Evolutionary conservation across 2,113 vertebrate species (phyloP).

Genomic region (Leptobrachium leishanense): DNA sequence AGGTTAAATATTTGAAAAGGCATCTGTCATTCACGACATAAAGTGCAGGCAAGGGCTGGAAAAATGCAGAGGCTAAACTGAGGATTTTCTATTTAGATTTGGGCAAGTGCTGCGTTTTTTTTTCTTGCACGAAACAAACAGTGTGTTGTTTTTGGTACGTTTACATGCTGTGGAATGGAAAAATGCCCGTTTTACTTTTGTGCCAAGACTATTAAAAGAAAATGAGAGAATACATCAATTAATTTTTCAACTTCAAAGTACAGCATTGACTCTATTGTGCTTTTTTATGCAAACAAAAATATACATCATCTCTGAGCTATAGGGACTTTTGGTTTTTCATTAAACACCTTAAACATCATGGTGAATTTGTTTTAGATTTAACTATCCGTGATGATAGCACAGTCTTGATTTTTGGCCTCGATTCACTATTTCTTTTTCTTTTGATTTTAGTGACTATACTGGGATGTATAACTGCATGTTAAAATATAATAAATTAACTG

Average conservation of each 20-base stretch:
- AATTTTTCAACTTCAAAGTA: not conserved
- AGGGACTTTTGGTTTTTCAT: no score
- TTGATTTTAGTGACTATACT: no score
- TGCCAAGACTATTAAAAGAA: conserved; percentile 2
- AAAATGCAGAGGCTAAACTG: conserved; percentile 61
- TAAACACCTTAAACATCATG: no score
- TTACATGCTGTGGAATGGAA: conserved; percentile 31
- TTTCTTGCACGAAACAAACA: conserved; percentile 72
- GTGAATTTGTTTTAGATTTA: no score
- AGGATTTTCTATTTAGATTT: conserved; percentile 54
- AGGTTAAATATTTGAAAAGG: conserved; percentile 68
- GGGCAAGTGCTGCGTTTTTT: conserved; percentile 51
- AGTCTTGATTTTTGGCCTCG: no score
- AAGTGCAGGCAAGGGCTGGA: conserved; percentile 68
- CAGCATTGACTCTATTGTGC: no score
- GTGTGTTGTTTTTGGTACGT: conserved; percentile 18
- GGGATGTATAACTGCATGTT: no score
- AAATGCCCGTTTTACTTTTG: not conserved
- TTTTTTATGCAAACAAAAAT: no score
- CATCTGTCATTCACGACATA: conserved; percentile 72
- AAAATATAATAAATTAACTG: no score
- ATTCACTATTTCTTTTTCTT: no score
- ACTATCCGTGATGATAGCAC: no score
- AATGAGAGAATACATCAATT: not conserved
- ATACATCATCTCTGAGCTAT: no score